Conservation (phyloP, 1,140 invertebrate genomes). For the Drosophila kohkoa region DNA sequence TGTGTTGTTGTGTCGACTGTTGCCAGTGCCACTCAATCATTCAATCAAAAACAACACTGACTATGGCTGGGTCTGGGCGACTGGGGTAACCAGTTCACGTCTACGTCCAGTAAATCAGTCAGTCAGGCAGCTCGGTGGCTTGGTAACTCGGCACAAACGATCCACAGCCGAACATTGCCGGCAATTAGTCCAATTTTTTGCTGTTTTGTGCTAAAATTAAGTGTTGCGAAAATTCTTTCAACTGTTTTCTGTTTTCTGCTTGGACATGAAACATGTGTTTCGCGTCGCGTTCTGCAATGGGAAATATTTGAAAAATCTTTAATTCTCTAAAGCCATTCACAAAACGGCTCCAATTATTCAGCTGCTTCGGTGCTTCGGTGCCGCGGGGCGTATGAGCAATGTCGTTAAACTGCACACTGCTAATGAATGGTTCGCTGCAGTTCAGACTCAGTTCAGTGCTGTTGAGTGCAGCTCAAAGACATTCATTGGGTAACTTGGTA, state of each 20-base stretch:
- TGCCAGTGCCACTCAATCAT: slow-evolving; percentile 77
- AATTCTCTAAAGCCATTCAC: slow-evolving; percentile 64
- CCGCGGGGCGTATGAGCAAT: slow-evolving; percentile 72
- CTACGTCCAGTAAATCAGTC: slow-evolving; percentile 76
- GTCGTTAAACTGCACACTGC: slow-evolving; percentile 59
- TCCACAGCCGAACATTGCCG: slow-evolving; percentile 54
- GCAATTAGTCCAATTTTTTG: slow-evolving; percentile 82
- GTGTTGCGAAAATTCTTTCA: slow-evolving; percentile 82
- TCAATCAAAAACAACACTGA: slow-evolving; percentile 61
- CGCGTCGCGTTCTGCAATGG: slow-evolving; percentile 26
- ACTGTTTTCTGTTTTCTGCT: slow-evolving; percentile 43
- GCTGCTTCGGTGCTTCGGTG: slow-evolving; percentile 24
- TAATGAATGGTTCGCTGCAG: slow-evolving; percentile 66
- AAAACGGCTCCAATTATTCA: slow-evolving; percentile 70
- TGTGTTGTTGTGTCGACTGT: slow-evolving; percentile 39
- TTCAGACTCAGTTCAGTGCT: slow-evolving; percentile 5
- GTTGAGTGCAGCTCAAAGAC: slow-evolving; percentile 23
- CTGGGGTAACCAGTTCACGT: slow-evolving; percentile 39
- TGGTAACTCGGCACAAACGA: slow-evolving; percentile 12
- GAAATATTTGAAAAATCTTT: slow-evolving; percentile 82
- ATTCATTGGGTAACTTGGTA: slow-evolving; percentile 55
- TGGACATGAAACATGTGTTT: slow-evolving; percentile 69
- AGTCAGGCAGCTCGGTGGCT: slow-evolving; percentile 19
- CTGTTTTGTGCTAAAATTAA: slow-evolving; percentile 74
- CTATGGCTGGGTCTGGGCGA: slow-evolving; percentile 21